Conservation (phyloP, 2,797 vertebrate species). For the Nannoperca obscura region DNA sequence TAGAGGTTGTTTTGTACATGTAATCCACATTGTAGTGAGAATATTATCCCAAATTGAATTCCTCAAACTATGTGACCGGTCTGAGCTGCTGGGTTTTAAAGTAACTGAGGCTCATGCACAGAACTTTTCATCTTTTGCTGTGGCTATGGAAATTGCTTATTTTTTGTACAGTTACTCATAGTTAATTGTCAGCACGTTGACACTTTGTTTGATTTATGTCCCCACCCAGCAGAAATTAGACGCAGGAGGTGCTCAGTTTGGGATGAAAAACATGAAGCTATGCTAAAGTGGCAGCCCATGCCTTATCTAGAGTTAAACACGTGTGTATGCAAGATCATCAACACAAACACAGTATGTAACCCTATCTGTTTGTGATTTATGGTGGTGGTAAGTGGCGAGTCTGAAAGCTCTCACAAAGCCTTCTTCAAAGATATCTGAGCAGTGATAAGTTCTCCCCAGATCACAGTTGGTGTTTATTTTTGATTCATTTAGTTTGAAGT, state of each 20-base stretch:
- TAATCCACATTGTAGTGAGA: slow-evolving; percentile 59
- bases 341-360: not conserved
- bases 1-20: slow-evolving; percentile 27
- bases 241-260: slow-evolving; percentile 4
- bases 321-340: slow-evolving; percentile 23
- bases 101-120: slow-evolving; percentile 21
- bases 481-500: slow-evolving; percentile 13
- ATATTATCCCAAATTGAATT: slow-evolving; percentile 50
- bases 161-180: slow-evolving; percentile 18
- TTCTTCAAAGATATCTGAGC: slow-evolving; percentile 39
- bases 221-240: slow-evolving; percentile 41
- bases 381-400: slow-evolving; percentile 1
- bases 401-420: slow-evolving; percentile 41
- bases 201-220: slow-evolving; percentile 42
- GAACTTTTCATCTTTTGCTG: slow-evolving; percentile 30
- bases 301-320: slow-evolving; percentile 21
- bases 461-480: slow-evolving; percentile 47
- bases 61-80: slow-evolving; percentile 72
- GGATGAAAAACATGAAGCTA: not conserved
- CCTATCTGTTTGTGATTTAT: slow-evolving; percentile 36
- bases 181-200: slow-evolving; percentile 27
- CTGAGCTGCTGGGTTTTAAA: slow-evolving; percentile 58
- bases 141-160: slow-evolving; percentile 23
- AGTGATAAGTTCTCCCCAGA: slow-evolving; percentile 30
- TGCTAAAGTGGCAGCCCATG: not conserved